Evolutionary conservation across 2,797 vertebrate genomes (phyloP), one percentile per base, ranked within the genome.

Genomic region (Parotocinclus haroldoi): DNA sequence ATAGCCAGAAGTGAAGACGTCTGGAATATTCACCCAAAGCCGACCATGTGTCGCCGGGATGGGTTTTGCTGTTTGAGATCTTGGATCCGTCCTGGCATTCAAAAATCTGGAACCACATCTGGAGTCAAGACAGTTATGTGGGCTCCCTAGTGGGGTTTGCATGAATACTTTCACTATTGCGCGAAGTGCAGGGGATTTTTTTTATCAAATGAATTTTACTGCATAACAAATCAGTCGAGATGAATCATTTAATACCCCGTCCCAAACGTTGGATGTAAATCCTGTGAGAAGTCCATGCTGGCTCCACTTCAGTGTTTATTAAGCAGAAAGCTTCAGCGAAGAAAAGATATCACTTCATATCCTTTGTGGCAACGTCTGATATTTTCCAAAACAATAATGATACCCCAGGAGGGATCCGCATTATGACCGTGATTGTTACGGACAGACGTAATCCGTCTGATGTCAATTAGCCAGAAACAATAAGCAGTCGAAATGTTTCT

Each of bases 251-350:
- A 50, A 56, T n/a, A 16, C 51, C 10, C 7, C 17, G n/a, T 38
- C 48, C n/a, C 36, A 56, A 58, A 46, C 16, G 36, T 40, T 44
- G 45, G 63, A 59, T 13, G 18, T 16, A 61, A 45, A 66, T 27
- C 50, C 63, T 56, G 69, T 45, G 49, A 56, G 40, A 16, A 13
- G 4, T 53, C 58, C 27, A 36, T 0, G 27, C n/a, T 61, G 58
- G 68, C 54, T 39, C 56, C 18, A 19, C 36, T 54, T 58, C 68
- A 66, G 10, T 69, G 10, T 46, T 55, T 69, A 66, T 65, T 45
- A 69, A 56, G 40, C 44, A 18, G 59, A 14, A 27, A 27, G 27
- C 27, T 27, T 27, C 27, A 5, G 27, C 27, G 44, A 16, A 50
- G 14, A 50, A 50, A 16, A 50, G 48, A 50, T 50, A 50, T 13